Conservation (phyloP, 1,140 invertebrate genomes). For the Dendroctonus valens region DNA sequence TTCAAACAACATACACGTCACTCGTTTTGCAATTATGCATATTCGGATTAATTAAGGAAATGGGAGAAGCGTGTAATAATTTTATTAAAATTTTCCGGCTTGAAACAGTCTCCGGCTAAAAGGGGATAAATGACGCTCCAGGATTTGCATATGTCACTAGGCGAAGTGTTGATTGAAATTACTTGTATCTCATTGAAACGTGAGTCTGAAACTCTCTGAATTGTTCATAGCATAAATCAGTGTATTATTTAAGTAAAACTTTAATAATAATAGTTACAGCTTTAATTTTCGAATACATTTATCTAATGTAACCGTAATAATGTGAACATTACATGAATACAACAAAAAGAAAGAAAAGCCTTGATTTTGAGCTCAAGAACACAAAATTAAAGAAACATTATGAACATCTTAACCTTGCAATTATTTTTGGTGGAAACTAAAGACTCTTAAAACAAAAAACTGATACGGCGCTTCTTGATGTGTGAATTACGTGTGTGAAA, state of each 20-base stretch:
- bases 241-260: not conserved
- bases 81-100: conserved; percentile 28
- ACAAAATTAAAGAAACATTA: too few relatives aligned
- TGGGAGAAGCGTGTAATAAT: conserved; percentile 31
- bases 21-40: conserved; percentile 14
- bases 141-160: conserved; percentile 28
- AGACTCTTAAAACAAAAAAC: too few relatives aligned
- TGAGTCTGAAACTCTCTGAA: not conserved
- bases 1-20: too few relatives aligned
- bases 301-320: not conserved
- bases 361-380: too few relatives aligned
- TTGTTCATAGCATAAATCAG: not conserved
- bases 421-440: too few relatives aligned
- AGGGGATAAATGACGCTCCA: conserved; percentile 26
- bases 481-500: too few relatives aligned
- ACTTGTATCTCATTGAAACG: not conserved
- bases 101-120: conserved; percentile 24
- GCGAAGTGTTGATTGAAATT: conserved; percentile 7
- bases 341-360: too few relatives aligned
- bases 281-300: not conserved
- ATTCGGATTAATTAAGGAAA: conserved; percentile 26
- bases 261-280: not conserved
- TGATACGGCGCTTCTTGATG: too few relatives aligned
- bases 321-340: not conserved
- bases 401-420: too few relatives aligned